phyloP scores from a whole-genome alignment of 2,888 invertebrate genomes.

The Oligia strigilis region DNA sequence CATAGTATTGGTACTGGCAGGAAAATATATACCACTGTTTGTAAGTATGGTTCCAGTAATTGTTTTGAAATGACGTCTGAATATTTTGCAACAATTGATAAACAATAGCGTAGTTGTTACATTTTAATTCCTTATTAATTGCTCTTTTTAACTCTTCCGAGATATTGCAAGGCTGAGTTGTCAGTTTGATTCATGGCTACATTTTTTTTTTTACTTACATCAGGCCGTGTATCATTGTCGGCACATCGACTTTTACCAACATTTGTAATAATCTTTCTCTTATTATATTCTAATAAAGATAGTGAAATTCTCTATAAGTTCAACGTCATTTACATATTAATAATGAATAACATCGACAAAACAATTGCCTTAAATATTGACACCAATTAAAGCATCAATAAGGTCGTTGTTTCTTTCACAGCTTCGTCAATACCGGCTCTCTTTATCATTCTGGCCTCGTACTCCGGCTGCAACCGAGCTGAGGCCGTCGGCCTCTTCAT shows the following conservation, averaged over 20 bases:
- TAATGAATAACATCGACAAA: neutral
- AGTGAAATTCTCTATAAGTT: neutral
- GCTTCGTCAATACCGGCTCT: slow-evolving; percentile 92
- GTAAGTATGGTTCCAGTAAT: slow-evolving; percentile 79
- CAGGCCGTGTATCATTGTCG: neutral
- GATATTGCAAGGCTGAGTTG: slow-evolving; percentile 8
- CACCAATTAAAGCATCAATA: slow-evolving; percentile 1
- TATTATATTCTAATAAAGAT: too few relatives aligned
- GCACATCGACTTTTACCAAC: neutral
- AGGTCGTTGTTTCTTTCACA: slow-evolving; percentile 75
- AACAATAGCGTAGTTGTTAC: slow-evolving; percentile 25
- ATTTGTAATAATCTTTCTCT: neutral
- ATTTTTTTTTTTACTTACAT: neutral
- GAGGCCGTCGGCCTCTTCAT: slow-evolving; percentile 90
- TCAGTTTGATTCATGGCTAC: neutral
- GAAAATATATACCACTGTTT: slow-evolving; percentile 92
- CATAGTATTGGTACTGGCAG: slow-evolving; percentile 91
- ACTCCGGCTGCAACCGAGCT: slow-evolving; percentile 90
- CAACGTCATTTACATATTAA: neutral
- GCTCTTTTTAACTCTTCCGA: slow-evolving; percentile 3
- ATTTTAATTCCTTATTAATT: neutral
- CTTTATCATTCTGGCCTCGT: slow-evolving; percentile 91
- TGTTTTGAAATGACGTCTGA: neutral
- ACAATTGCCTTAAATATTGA: neutral
- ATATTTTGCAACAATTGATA: slow-evolving; percentile 9